A percentile compares a stretch with the other conserved stretches of the same genome.
These are phyloP conservation scores for Cuculus canorus DNA, from an alignment of 2,797 vertebrate species.

Conservation along the genomic window DNA sequence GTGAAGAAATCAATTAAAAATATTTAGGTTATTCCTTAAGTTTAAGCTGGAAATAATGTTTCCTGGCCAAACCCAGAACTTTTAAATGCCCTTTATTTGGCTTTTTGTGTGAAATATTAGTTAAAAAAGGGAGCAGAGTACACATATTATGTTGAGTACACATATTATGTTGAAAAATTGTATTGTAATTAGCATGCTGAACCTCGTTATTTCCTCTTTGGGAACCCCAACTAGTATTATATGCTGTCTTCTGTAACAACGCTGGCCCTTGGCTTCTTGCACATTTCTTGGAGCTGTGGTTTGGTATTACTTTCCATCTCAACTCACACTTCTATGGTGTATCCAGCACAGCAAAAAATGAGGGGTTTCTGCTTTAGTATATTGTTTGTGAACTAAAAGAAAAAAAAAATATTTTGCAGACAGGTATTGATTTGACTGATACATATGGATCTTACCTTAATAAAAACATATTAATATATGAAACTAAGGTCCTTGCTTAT, in stretches of 20 bases:
- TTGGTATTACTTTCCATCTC: background rate
- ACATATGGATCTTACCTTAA: background rate
- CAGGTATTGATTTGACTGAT: background rate
- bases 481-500: background rate
- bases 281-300: background rate
- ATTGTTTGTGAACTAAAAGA: background rate
- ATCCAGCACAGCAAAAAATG: background rate
- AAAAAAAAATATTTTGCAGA: background rate
- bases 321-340: background rate
- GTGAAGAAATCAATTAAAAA: too few relatives aligned
- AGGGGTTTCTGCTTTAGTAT: background rate
- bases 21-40: too few relatives aligned
- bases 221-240: background rate
- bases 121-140: too few relatives aligned
- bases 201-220: background rate
- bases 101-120: too few relatives aligned
- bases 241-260: background rate
- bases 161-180: background rate
- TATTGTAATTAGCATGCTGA: too few relatives aligned
- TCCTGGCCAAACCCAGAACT: too few relatives aligned
- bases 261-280: background rate
- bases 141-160: too few relatives aligned
- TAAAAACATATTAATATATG: background rate
- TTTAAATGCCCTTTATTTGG: too few relatives aligned
- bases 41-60: too few relatives aligned